These are phyloP conservation scores for Tigriopus californicus DNA, from an alignment of 2,888 invertebrate species.

Conservation along the genomic window DNA sequence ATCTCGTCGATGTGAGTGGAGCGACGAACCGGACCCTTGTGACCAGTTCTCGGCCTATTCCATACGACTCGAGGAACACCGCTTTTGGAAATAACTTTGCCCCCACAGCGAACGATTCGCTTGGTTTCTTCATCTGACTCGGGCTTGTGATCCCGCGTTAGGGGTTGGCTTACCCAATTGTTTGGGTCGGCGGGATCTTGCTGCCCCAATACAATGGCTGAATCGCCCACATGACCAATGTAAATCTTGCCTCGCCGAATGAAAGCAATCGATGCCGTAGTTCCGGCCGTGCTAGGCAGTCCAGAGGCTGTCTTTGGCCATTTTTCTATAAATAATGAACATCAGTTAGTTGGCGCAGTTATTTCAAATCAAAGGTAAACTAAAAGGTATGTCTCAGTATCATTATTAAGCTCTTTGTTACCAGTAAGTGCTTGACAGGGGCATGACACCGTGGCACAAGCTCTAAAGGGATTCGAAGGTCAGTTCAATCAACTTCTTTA, in stretches of 20 bases:
- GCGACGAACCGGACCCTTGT: conserved; percentile 66
- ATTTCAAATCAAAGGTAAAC: too few species aligned
- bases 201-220: conserved; percentile 73
- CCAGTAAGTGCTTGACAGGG: too few species aligned
- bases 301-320: conserved; percentile 95
- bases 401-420: too few species aligned
- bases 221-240: conserved; percentile 96
- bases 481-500: too few species aligned
- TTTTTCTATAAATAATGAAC: conserved; percentile 41
- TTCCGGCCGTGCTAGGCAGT: conserved; percentile 86
- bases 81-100: conserved; percentile 50
- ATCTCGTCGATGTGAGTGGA: conserved; percentile 82
- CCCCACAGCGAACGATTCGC: conserved; percentile 46
- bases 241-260: conserved; percentile 84
- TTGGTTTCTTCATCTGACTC: conserved; percentile 63
- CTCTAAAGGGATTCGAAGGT: too few species aligned
- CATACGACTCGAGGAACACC: conserved; percentile 93
- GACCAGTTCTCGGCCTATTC: conserved; percentile 72
- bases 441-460: too few species aligned
- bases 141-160: conserved; percentile 89
- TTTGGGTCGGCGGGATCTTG: conserved; percentile 27
- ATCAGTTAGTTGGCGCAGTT: too few species aligned
- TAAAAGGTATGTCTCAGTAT: too few species aligned
- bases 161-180: conserved; percentile 55
- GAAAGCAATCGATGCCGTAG: conserved; percentile 88